Base-by-base conservation (phyloP, 2,888 invertebrate species). In the Cantharis lateralis region DNA sequence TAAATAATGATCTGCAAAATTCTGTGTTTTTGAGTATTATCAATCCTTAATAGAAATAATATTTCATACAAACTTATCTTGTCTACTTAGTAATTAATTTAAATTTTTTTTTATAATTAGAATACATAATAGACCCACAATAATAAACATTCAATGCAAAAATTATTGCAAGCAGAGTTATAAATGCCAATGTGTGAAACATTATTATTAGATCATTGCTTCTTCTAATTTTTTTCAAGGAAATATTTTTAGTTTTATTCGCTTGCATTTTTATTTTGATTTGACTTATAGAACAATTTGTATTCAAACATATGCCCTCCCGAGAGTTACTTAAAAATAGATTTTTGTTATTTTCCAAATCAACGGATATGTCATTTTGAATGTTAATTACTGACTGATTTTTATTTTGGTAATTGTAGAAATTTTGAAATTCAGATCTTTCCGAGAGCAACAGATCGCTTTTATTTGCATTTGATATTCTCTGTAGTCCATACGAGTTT, bases 141-240 rank as follows among this genome's bases (percentile, higher is more conserved):
- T 63, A 74, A 74, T 74, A 74, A 64, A 74, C 24, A 63, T 74
- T 74, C 32, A 74, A 74, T 18, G 20, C 18, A 70, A 74, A 70
- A 32, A 74, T 32, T 13, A 63, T 32, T 16, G 63, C 61, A 64
- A 74, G 70, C 15, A 74, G 32, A 20, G 63, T 20, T 74, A 74
- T 32, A 64, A 74, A 74, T 16, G 70, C 62, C 3, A 63, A 69
- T 20, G 62, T 28, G 11, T 62, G 32, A 32, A 74, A 70, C 18
- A 63, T 15, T 15, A 74, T 63, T 24, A 70, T 70, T 4, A 70
- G 11, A 3, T 74, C 74, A 18, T 28, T 32, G 15, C 26, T 26
- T 70, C 70, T 69, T 74, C 63, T 62, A 28, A 69, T 70, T 64
- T 70, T 74, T 70, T 74, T 66, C 66, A 24, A 70, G 0, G 48